Evolutionary conservation across 2,888 invertebrate genomes (phyloP).

Genomic region (Melipona beecheii): DNA sequence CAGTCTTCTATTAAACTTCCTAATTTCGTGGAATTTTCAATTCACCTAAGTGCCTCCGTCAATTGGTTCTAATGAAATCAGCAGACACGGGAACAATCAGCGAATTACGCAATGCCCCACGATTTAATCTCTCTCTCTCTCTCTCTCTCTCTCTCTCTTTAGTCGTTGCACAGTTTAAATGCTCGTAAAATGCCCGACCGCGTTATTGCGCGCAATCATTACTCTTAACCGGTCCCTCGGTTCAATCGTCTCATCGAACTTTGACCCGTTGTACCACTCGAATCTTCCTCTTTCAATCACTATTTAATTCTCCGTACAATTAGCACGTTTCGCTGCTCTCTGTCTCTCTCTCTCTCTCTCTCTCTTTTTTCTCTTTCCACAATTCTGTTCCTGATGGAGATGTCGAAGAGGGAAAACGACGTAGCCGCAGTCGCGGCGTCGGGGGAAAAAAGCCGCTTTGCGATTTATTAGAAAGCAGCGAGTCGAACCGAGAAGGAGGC

Average conservation of each 20-base stretch:
- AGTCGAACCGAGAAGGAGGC: neutral
- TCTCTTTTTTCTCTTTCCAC: neutral
- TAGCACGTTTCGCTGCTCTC: conserved; percentile 1
- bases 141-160: neutral
- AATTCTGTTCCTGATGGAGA: neutral
- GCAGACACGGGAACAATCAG: neutral
- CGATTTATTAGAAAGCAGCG: conserved; percentile 24
- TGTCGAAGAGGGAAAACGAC: conserved; percentile 14
- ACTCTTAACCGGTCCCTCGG: conserved; percentile 30
- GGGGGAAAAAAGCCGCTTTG: neutral
- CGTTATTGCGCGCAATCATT: conserved; percentile 48
- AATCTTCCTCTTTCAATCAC: neutral
- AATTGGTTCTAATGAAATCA: conserved; percentile 7
- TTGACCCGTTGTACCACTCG: neutral
- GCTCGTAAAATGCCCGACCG: conserved; percentile 31
- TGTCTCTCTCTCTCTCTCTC: neutral
- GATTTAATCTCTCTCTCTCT: conserved; percentile 24
- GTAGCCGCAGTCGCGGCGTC: conserved; percentile 3
- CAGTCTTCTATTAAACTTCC: too few relatives aligned
- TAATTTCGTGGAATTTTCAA: neutral
- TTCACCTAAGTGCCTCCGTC: neutral
- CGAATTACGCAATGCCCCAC: conserved; percentile 28
- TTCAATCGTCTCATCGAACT: conserved; percentile 18
- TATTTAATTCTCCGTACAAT: conserved; percentile 1
- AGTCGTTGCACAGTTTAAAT: conserved; percentile 23